Evolutionary conservation across 2,113 vertebrate genomes (phyloP), one percentile per base, ranked within the genome.

Genomic region (Alces alces): DNA sequence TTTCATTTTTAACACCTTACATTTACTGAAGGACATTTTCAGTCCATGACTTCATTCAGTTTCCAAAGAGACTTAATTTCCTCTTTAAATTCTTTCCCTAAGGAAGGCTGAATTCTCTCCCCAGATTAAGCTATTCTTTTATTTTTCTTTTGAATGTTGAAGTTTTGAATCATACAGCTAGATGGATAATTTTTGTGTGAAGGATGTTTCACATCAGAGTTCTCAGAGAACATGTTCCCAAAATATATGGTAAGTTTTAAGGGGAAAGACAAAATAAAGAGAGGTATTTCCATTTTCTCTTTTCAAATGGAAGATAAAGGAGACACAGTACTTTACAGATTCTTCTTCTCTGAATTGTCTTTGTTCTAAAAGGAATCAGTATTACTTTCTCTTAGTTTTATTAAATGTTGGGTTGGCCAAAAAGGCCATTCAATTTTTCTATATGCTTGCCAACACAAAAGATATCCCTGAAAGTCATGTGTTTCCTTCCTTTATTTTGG

Each of bases 31-130:
- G 50, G 39, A 66, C 4, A 92, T 82, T 96, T 95, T 82, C 36
- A 90, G 14, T 89, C 36, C 3, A 57, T 88, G 66, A 91, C n/a
- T 95, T 93, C 84, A 87, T 95, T 91, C 19, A 50, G 30, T 96
- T 98, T 96, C n/a, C 39, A 96, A 93, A 93, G 25, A 91, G 16
- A 45, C 45, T 93, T 94, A 50, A 87, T 79, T 94, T 97, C 33
- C 61, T 92, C 36, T 94, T 93, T 64, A 85, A 89, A 89, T 97
- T 94, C 5, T 94, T 88, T 94, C 45, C 21, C 27, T 43, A 45
- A 55, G 23, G 9, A 96, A 88, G 28, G 8, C 16, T 95, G 12
- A 89, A 50, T 76, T 93, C 6, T 54, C 3, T 17, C 17, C 45
- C 16, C 12, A 94, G 73, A 73, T 70, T 88, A 60, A 88, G 60